Conservation (phyloP, 1,140 invertebrate genomes). For the Drosophila subpulchrella region DNA sequence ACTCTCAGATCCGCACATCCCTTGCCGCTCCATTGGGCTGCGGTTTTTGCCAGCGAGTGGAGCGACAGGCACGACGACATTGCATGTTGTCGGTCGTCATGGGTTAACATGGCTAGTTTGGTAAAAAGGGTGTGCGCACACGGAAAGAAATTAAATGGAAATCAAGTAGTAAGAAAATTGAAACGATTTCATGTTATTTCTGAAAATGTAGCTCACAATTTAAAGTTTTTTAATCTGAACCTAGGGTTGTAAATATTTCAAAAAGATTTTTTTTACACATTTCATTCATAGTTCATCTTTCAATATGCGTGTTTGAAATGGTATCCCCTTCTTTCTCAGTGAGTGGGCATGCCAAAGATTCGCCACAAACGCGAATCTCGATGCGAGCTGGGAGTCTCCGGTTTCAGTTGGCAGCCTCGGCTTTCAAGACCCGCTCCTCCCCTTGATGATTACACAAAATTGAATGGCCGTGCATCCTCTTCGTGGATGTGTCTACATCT, state of each 20-base stretch:
- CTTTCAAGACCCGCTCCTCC: slow-evolving; percentile 12
- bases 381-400: slow-evolving; percentile 31
- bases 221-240: too few relatives aligned
- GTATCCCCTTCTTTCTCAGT: background rate
- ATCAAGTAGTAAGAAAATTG: too few relatives aligned
- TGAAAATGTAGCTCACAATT: too few relatives aligned
- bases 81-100: slow-evolving; percentile 55
- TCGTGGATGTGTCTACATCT: slow-evolving; percentile 18
- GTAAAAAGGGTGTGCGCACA: slow-evolving; percentile 11
- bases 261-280: too few relatives aligned
- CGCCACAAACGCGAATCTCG: slow-evolving; percentile 62
- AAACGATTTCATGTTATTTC: too few relatives aligned
- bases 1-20: slow-evolving; percentile 6
- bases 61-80: slow-evolving; percentile 49
- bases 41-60: slow-evolving; percentile 48
- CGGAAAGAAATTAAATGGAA: background rate
- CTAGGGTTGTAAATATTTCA: too few relatives aligned
- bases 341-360: slow-evolving; percentile 50
- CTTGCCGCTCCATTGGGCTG: slow-evolving; percentile 29
- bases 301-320: too few relatives aligned
- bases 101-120: slow-evolving; percentile 44
- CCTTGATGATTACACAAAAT: slow-evolving; percentile 76
- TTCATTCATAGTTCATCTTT: too few relatives aligned
- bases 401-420: slow-evolving; percentile 30
- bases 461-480: slow-evolving; percentile 64